Conservation (phyloP, 2,888 invertebrate species). For the Melanophora roralis region DNA sequence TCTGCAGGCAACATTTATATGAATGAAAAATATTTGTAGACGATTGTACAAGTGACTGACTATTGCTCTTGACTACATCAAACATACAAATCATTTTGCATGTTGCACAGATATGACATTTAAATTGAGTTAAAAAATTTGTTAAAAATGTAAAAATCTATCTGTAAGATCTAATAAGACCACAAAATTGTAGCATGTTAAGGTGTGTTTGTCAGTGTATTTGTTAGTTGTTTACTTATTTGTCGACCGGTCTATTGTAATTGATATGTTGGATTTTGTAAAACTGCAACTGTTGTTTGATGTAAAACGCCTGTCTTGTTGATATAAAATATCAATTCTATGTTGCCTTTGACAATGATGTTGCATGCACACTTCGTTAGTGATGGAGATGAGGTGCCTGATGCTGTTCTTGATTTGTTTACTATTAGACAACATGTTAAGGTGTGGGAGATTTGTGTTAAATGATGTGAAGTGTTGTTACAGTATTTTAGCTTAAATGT, state of each 20-base stretch:
- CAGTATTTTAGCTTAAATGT: no score
- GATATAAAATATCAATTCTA: constrained; percentile 41
- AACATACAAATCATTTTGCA: constrained; percentile 24
- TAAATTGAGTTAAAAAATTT: constrained; percentile 13
- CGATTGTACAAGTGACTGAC: constrained; percentile 9
- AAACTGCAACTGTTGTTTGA: constrained; percentile 47
- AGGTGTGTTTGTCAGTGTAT: not conserved
- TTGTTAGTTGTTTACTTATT: not conserved
- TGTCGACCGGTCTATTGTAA: constrained; percentile 24
- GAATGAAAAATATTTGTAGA: not conserved
- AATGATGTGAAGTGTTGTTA: not conserved
- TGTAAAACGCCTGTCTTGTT: constrained; percentile 42
- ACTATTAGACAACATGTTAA: not conserved
- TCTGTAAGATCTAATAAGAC: constrained; percentile 10
- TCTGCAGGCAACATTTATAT: constrained; percentile 13
- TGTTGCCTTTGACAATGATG: not conserved
- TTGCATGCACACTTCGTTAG: not conserved
- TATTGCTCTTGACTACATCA: not conserved
- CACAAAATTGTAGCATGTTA: constrained; percentile 14
- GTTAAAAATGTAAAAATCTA: no score
- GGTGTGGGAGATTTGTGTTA: not conserved
- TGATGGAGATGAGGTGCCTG: not conserved
- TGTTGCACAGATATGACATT: constrained; percentile 38
- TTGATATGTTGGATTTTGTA: constrained; percentile 49
- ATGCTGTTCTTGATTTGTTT: constrained; percentile 17